Base-by-base conservation (phyloP, 2,888 invertebrate genomes). In the Archaeoteleia sp. region DNA sequence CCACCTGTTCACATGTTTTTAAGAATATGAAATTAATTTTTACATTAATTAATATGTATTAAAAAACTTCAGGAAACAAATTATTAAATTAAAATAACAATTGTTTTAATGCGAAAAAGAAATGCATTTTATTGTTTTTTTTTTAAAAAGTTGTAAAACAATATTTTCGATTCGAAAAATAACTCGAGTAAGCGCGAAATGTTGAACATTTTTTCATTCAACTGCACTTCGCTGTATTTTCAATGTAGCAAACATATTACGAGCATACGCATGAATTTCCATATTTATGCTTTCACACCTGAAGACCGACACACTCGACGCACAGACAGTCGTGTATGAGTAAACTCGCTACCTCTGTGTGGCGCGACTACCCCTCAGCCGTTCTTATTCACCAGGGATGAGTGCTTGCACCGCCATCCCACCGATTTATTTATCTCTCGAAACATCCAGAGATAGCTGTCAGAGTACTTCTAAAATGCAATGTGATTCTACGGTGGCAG, bases 201-300 rank as follows among this genome's bases (percentile, higher is more conserved):
- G 37, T 27, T 35, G 25, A 30, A 43, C 42, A 35, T 37, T 51
- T 60, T 60, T 60, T 37, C 32, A 60, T 34, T 60, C 51, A 35
- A 37, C 43, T 43, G 25, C 34, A 48, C 29, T 46, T 34, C 48
- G 15, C 29, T 30, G 39, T 14, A 37, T 32, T 17, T 43, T 27
- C 34, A n/a, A 15, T 15, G 37, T 2, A 8, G 15, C 25, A 27
- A 20, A 27, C 45, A 37, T 35, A 37, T 45, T 37, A 35, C 8
- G 17, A 15, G 6, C 25, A 25, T 35, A 10, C 30, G 45, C 34
- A 15, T 29, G 14, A 40, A 62, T 62, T 62, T 54, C 48, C 54
- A 54, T 46, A 62, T 62, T 62, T 54, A 53, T 60, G 53, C 46
- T 29, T 61, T 62, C 53, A 46, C 61, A 53, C 61, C 53, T 61